Evolutionary conservation across 2,113 vertebrate genomes (phyloP), one percentile per base, ranked within the genome.

Genomic region (Sinocyclocheilus grahami): DNA sequence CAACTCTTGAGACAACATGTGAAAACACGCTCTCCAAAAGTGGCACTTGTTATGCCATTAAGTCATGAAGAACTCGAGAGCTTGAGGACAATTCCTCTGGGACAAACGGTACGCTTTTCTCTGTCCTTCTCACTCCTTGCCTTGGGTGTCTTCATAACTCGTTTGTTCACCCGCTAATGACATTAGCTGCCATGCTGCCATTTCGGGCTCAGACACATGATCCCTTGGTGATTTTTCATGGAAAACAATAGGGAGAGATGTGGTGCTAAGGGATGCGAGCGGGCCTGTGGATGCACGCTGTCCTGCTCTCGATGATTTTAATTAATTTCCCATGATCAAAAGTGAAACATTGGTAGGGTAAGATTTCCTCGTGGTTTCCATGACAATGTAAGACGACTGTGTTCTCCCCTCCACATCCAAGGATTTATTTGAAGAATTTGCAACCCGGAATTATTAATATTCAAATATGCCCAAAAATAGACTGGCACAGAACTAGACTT

Each of bases 81-180:
- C 53, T 69, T 42, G 67, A 42, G 37, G 37, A 78, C 58, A 79
- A 85, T 79, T 88, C 82, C 74, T 16, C 24, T 48, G 85, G 75
- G 82, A 86, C 60, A 39, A 22, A 39, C 12, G 4, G 82, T 60
- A 48, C 11, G 42, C 69, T 71, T 51, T 62, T 80, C 76, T 65
- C 75, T 16, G 24, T 30, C 27, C 63, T 20, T 53, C 10, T 81
- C 24, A 42, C 46, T 62, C 76, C 63, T 27, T 53, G 77, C 46
- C 63, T 42, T 14, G 65, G 77, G 63, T 79, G 55, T 84, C 55
- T 86, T 86, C 84, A 88, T 85, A 89, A 87, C 85, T 85, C 85
- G 78, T 86, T 89, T 90, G 78, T 87, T 90, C 87, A 89, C 84
- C 69, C 60, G 72, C 65, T 91, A 88, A 90, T 90, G 84, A 89